Evolutionary conservation across 2,888 invertebrate genomes (phyloP).

Genomic region (Osedax frankpressi): DNA sequence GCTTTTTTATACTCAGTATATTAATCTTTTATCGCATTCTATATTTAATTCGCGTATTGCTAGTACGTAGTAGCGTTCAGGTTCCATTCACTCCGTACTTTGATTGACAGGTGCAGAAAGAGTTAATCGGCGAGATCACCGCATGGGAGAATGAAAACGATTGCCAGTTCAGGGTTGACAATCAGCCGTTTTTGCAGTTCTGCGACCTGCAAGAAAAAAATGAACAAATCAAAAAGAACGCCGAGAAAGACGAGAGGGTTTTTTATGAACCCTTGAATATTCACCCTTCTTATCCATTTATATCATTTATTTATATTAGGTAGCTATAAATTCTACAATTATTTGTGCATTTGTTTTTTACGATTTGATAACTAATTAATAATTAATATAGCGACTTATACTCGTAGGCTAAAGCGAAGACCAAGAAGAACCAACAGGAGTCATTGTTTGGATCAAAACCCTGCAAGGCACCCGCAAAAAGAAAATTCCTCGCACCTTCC

Average conservation of each 20-base stretch:
- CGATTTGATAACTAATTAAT: no score
- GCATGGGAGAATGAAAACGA: background rate
- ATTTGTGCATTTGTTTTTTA: no score
- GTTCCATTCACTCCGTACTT: no score
- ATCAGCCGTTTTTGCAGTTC: background rate
- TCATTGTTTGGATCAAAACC: conserved; percentile 39
- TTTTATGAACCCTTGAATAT: no score
- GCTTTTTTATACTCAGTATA: no score
- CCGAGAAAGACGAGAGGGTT: background rate
- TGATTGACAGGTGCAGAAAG: background rate
- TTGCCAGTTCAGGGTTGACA: background rate
- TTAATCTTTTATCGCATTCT: no score
- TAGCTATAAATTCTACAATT: no score
- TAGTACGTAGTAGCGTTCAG: no score
- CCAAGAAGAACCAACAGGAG: conserved; percentile 39
- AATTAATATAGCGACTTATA: no score
- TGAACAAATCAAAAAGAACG: background rate
- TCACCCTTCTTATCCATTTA: no score
- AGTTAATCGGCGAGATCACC: background rate
- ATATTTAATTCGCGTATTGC: no score
- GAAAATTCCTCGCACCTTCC: conserved; percentile 32
- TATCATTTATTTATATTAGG: no score
- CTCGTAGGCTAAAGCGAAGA: conserved; percentile 28
- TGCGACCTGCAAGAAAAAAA: background rate
- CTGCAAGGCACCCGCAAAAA: conserved; percentile 32